Conservation (phyloP, 2,797 vertebrate genomes). For the Ciconia nigra region DNA sequence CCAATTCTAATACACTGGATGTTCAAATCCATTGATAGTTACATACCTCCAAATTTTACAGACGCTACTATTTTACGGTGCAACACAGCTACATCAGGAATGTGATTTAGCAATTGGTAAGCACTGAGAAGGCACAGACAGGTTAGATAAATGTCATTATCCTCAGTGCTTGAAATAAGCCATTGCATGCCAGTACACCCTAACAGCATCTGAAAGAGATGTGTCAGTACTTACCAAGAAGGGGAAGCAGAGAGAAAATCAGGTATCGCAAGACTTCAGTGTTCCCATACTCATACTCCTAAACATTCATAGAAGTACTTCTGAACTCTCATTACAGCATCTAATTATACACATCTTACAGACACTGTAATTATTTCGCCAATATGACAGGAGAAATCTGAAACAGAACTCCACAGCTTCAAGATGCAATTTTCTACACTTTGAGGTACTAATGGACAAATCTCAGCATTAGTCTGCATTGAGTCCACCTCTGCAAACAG, state of each 20-base stretch:
- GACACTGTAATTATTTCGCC: not conserved
- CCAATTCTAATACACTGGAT: not conserved
- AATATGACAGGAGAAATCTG: not conserved
- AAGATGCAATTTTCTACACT: slow-evolving; percentile 10
- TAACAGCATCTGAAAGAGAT: not conserved
- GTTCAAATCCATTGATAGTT: not conserved
- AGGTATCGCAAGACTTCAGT: not conserved
- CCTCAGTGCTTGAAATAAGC: not conserved
- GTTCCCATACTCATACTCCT: not conserved
- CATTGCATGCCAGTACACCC: not conserved
- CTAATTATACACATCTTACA: slow-evolving; percentile 26
- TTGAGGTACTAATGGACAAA: slow-evolving; percentile 9
- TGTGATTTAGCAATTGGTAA: not conserved
- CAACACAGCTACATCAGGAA: not conserved
- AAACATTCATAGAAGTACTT: not conserved
- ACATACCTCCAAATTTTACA: not conserved
- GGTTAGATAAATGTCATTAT: not conserved
- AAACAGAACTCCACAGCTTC: not conserved
- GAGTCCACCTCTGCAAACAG: not conserved
- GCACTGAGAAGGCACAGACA: not conserved
- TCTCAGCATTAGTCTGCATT: not conserved
- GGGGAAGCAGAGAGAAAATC: not conserved
- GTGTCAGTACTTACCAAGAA: not conserved
- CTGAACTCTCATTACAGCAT: not conserved
- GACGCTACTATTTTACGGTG: not conserved